A percentile compares a stretch with the other conserved stretches of the same genome.
phyloP scores from a whole-genome alignment of 2,113 vertebrate species.

The Phainopepla nitens region DNA sequence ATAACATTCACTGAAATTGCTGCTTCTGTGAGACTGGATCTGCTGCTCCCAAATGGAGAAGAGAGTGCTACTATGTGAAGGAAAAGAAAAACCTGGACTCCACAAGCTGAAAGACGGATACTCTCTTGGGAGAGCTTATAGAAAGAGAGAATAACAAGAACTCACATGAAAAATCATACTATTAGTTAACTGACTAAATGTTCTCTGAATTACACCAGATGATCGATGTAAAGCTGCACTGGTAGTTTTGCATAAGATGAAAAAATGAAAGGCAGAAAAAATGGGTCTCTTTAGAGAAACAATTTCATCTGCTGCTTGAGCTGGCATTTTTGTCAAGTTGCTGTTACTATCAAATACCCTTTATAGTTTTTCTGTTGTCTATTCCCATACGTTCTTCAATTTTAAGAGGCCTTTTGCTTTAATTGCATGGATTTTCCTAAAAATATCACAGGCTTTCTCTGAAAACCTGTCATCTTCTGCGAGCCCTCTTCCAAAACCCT shows the following conservation, averaged over 20 bases:
- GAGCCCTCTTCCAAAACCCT: background rate
- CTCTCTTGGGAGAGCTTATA: background rate
- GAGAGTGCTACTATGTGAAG: background rate
- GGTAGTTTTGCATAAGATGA: background rate
- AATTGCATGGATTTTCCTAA: conserved; percentile 26
- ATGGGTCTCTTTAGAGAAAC: background rate
- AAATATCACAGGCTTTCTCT: conserved; percentile 1
- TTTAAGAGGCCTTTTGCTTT: background rate
- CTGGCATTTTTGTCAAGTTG: background rate
- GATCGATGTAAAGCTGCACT: background rate
- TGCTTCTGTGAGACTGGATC: background rate
- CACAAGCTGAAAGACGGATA: background rate
- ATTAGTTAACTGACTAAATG: background rate
- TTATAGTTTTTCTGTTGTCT: background rate
- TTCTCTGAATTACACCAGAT: background rate
- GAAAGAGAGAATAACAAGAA: background rate
- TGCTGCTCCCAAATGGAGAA: background rate
- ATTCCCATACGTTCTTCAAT: background rate
- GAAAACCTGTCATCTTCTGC: conserved; percentile 40
- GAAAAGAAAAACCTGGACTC: background rate
- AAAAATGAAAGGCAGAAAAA: background rate
- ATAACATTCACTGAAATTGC: background rate
- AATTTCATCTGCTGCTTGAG: background rate
- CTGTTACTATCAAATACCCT: background rate
- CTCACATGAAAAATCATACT: background rate